Evolutionary conservation across 2,888 invertebrate species (phyloP).

Genomic region (Pyrochroa serraticornis): DNA sequence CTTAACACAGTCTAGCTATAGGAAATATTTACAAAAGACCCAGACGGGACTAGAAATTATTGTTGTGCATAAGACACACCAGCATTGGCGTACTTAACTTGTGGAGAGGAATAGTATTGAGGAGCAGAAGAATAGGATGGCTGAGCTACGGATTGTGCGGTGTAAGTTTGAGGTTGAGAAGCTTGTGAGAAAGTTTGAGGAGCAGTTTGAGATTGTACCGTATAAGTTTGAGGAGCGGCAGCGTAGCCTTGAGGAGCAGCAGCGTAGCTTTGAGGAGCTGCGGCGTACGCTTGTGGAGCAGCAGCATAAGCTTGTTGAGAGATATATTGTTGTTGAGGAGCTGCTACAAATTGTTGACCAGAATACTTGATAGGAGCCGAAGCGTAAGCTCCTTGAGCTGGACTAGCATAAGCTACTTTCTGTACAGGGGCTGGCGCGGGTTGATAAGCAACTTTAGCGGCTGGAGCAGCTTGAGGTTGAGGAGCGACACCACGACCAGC

Average conservation of each 20-base stretch:
- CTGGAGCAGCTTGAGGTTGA: constrained; percentile 16
- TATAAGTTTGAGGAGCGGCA: constrained; percentile 23
- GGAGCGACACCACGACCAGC: constrained; percentile 42
- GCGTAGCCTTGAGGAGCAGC: constrained; percentile 28
- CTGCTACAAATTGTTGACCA: constrained; percentile 18
- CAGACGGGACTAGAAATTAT: constrained; percentile 13
- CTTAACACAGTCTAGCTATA: constrained; percentile 24
- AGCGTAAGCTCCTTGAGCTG: constrained; percentile 21
- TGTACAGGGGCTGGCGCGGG: constrained; percentile 14
- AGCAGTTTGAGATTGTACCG: constrained; percentile 19
- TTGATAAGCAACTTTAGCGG: constrained; percentile 29
- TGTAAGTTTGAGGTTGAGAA: constrained; percentile 19
- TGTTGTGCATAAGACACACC: constrained; percentile 37
- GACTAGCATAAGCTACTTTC: constrained; percentile 27
- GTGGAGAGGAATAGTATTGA: constrained; percentile 39
- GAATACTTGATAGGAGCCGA: constrained; percentile 27
- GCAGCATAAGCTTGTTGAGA: constrained; percentile 11
- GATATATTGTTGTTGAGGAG: constrained; percentile 20
- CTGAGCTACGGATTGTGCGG: constrained; percentile 33
- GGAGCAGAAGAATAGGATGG: constrained; percentile 34
- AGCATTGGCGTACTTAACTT: constrained; percentile 36
- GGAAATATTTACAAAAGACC: constrained; percentile 26
- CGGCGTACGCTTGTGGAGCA: constrained; percentile 10
- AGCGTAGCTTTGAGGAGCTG: constrained; percentile 8
- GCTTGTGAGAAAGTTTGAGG: constrained; percentile 25